Base-by-base conservation (phyloP, 2,113 vertebrate genomes). In the Zosterops borbonicus region DNA sequence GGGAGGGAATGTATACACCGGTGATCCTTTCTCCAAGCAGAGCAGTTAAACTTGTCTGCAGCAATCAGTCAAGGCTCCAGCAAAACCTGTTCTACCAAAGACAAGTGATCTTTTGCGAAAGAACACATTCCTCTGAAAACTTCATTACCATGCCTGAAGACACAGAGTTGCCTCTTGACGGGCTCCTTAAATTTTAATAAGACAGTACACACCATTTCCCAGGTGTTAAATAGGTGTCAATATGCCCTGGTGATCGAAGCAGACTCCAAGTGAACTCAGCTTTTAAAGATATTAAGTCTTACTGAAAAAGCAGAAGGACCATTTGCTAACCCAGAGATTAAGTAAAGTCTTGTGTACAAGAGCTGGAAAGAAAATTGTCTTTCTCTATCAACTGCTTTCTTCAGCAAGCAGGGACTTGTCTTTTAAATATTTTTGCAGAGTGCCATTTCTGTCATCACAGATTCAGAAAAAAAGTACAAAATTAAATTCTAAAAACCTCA, bases 111-210 rank as follows among this genome's bases (percentile, higher is more conserved):
- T 69, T 77, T 47, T 59, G 24, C 0, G 1, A 89, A 77, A 81
- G 47, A 95, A 55, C 9, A 4, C 62, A 71, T 75, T 55, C 55
- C 69, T 83, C 73, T 75, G 60, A 63, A 92, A 86, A 81, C 83
- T 78, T 90, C 69, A 87, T 90, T 76, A 77, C 50, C 50, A 50
- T 78, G 79, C 4, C 0, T 49, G 70, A 90, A 76, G 49, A 90
- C 69, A 71, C 68, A 82, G 74, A 64, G 37, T 8, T 74, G 60
- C 64, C 56, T 87, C 59, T 89, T 81, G 83, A 70, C 44, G 71
- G 33, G 41, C 47, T 94, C 77, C 78, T 91, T 91, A 91, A 69
- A 94, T 95, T 96, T 94, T 83, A 94, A 83, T 90, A 74, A 92
- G 68, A 11, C 41, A 49, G 44, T 25, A 35, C 63, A 44, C 37